Base-by-base conservation (phyloP, 2,888 invertebrate species). In the Torymus tubicola region DNA sequence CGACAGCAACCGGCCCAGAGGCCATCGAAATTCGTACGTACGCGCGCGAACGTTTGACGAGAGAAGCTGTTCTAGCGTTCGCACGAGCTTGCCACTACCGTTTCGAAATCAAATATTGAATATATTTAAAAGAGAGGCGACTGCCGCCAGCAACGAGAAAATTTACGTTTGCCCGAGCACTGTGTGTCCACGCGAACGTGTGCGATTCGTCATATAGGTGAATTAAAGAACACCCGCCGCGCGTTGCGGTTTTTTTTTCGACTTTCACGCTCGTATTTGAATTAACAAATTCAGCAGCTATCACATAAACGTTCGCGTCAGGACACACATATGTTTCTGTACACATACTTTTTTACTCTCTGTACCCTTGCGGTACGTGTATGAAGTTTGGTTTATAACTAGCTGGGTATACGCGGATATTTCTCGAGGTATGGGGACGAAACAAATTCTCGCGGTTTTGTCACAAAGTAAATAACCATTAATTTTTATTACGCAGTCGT, bases 41-140 rank as follows among this genome's bases (percentile, higher is more conserved):
- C n/a, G n/a, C n/a, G n/a, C 24, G 10, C 21, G 16, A 13, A 14
- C 50, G 31, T 52, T 65, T 65, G 24, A 63, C 55, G 42, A 55
- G 14, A 24, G 63, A 1, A 13, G 8, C 31, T 31, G 31, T 8
- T 31, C 31, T 31, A 31, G 31, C 31, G 8, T 8, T 3, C 16
- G 13, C 14, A n/a, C 63, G 11, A 18, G 5, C 55, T 11, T 18
- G 14, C 16, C 4, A 12, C 61, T 55, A 14, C 12, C n/a, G 64
- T 57, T 69, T 57, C 50, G 12, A 61, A 69, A 70, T 70, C 70
- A 70, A 77, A 77, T 63, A 70, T 77, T 70, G 57, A 77, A 77
- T 69, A 63, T 64, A 70, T 77, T 55, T 70, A 64, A 64, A 57
- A 60, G 16, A 50, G 24, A 63, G 3, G 31, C 31, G 31, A 31